Evolutionary conservation across 1,140 invertebrate genomes (phyloP).

Genomic region (Drosophila miranda): DNA sequence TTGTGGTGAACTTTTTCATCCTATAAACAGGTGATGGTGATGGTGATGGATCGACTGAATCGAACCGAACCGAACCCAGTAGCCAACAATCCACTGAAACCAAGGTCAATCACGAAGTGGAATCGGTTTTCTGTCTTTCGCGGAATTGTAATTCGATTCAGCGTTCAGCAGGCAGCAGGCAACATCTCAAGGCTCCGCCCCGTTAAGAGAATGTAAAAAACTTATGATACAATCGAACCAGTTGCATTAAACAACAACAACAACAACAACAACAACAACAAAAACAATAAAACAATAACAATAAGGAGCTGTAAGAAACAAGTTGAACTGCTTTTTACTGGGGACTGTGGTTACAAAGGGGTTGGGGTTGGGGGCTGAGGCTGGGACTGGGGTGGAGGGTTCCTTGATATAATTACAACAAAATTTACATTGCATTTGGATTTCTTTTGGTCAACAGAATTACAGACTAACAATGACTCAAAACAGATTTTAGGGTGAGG

Average conservation of each 20-base stretch:
- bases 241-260: slow-evolving; percentile 41
- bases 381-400: background rate
- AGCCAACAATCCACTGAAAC: background rate
- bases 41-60: background rate
- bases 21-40: slow-evolving; percentile 19
- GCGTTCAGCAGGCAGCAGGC: slow-evolving; percentile 11
- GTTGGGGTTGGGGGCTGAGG: background rate
- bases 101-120: slow-evolving; percentile 48
- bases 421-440: slow-evolving; percentile 26
- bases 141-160: slow-evolving; percentile 69
- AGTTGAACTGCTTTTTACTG: slow-evolving; percentile 62
- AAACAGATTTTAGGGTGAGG: slow-evolving; percentile 27
- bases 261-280: slow-evolving; percentile 26
- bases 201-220: slow-evolving; percentile 68
- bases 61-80: too few relatives aligned
- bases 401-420: slow-evolving; percentile 34
- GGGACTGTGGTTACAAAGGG: background rate
- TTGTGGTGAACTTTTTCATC: slow-evolving; percentile 74
- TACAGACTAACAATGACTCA: slow-evolving; percentile 32
- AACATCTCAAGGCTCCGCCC: slow-evolving; percentile 52
- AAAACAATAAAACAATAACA: slow-evolving; percentile 50
- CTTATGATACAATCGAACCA: slow-evolving; percentile 48
- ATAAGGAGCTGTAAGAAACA: slow-evolving; percentile 53
- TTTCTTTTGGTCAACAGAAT: slow-evolving; percentile 19
- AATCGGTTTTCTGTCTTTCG: slow-evolving; percentile 35